Conservation (phyloP, 2,797 vertebrate genomes). For the Petrocephalus sullivani region DNA sequence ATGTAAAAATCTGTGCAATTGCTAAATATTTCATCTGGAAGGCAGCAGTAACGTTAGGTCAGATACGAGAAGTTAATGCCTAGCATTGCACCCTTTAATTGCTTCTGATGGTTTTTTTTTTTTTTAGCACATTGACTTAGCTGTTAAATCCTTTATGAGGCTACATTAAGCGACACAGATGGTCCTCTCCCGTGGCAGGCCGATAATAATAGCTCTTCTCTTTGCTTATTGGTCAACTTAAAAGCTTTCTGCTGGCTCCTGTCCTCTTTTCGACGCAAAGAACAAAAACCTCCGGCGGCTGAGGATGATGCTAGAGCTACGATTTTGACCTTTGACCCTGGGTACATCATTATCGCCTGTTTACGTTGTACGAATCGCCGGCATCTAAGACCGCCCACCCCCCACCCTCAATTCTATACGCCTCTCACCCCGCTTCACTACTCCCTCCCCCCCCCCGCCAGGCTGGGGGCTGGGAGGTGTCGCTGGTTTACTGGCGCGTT, state of each 20-base stretch:
- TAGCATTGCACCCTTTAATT: slow-evolving; percentile 36
- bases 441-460: slow-evolving; percentile 19
- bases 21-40: neutral
- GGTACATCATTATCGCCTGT: slow-evolving; percentile 59
- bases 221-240: slow-evolving; percentile 53
- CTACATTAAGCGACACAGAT: slow-evolving; percentile 62
- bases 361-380: slow-evolving; percentile 65
- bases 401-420: neutral
- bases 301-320: slow-evolving; percentile 61
- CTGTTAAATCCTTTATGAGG: slow-evolving; percentile 49
- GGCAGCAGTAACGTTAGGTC: neutral
- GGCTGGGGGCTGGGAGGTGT: neutral
- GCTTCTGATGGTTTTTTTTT: slow-evolving; percentile 46
- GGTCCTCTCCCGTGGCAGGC: slow-evolving; percentile 56
- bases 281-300: slow-evolving; percentile 58
- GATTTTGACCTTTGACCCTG: slow-evolving; percentile 61
- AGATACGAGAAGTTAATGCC: slow-evolving; percentile 13
- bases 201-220: slow-evolving; percentile 55
- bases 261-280: slow-evolving; percentile 45
- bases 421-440: slow-evolving; percentile 25
- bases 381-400: slow-evolving; percentile 46
- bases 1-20: neutral
- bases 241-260: slow-evolving; percentile 43
- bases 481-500: slow-evolving; percentile 7
- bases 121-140: slow-evolving; percentile 55